These are phyloP conservation scores for Protaetia brevitarsis DNA, from an alignment of 1,140 invertebrate species.

Conservation along the genomic window DNA sequence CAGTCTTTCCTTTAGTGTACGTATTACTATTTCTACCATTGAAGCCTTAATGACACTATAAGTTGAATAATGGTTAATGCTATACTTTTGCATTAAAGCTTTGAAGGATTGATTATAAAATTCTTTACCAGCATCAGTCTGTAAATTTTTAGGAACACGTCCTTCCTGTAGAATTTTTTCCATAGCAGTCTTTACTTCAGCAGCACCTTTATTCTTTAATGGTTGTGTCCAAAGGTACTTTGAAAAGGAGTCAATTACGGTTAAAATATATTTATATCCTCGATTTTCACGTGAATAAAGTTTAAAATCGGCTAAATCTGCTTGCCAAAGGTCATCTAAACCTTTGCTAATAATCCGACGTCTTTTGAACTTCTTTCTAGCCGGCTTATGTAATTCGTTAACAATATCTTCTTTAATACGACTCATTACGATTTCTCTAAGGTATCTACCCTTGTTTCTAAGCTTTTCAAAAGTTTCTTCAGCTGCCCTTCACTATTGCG, in stretches of 20 bases:
- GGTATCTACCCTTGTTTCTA: neutral
- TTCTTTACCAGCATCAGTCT: conserved; percentile 50
- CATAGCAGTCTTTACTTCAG: conserved; percentile 40
- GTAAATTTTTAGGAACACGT: conserved; percentile 47
- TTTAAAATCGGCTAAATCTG: conserved; percentile 48
- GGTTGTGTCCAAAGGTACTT: conserved; percentile 51
- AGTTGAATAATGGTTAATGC: conserved; percentile 50
- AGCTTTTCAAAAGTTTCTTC: neutral
- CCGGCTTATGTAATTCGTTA: conserved; percentile 44
- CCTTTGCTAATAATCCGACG: conserved; percentile 42
- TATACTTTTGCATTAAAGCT: conserved; percentile 41
- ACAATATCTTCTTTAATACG: conserved; percentile 31
- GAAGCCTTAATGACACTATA: conserved; percentile 50
- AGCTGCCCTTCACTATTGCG: neutral
- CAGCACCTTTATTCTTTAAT: conserved; percentile 50
- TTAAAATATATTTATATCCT: conserved; percentile 49
- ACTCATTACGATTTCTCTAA: neutral
- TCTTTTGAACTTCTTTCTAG: conserved; percentile 44
- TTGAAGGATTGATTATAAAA: conserved; percentile 46
- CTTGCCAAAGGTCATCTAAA: conserved; percentile 48
- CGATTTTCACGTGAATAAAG: conserved; percentile 44
- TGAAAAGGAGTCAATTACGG: conserved; percentile 51
- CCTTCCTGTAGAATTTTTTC: conserved; percentile 37
- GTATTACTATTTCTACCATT: conserved; percentile 51
- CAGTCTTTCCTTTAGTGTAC: conserved; percentile 51